These are phyloP conservation scores for Nannoperca australis DNA, from an alignment of 2,797 vertebrate species.

Conservation along the genomic window DNA sequence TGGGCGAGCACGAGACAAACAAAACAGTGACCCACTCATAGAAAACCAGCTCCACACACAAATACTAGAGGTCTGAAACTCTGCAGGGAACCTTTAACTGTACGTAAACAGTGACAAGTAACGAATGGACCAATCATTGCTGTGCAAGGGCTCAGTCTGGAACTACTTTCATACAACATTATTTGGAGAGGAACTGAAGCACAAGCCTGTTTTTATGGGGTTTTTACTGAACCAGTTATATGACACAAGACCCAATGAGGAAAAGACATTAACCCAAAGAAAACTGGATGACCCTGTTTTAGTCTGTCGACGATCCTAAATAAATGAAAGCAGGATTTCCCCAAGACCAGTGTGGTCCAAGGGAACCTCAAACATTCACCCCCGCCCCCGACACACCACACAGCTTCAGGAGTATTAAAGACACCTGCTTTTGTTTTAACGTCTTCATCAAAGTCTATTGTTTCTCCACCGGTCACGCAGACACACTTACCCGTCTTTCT, in stretches of 20 bases:
- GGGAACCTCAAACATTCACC: not conserved
- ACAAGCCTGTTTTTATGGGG: not conserved
- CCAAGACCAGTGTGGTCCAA: not conserved
- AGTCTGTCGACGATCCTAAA: not conserved
- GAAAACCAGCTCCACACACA: no score
- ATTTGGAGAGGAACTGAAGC: not conserved
- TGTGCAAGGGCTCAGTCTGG: not conserved
- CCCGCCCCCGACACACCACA: no score
- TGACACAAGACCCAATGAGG: not conserved
- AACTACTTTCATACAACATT: not conserved
- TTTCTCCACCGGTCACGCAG: no score
- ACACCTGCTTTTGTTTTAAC: not conserved
- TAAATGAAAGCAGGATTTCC: not conserved
- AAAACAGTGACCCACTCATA: no score
- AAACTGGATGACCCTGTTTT: slow-evolving; percentile 22
- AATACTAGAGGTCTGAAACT: not conserved
- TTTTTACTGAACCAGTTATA: not conserved
- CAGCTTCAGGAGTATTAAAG: not conserved
- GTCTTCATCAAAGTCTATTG: not conserved
- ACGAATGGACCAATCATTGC: not conserved
- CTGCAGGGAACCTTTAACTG: not conserved
- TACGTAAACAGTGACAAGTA: not conserved
- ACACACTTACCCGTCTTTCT: slow-evolving; percentile 87
- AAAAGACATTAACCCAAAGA: slow-evolving; percentile 3
- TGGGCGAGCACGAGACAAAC: no score